Conservation (phyloP, 2,888 invertebrate species). For the Hyposoter dolosus region DNA sequence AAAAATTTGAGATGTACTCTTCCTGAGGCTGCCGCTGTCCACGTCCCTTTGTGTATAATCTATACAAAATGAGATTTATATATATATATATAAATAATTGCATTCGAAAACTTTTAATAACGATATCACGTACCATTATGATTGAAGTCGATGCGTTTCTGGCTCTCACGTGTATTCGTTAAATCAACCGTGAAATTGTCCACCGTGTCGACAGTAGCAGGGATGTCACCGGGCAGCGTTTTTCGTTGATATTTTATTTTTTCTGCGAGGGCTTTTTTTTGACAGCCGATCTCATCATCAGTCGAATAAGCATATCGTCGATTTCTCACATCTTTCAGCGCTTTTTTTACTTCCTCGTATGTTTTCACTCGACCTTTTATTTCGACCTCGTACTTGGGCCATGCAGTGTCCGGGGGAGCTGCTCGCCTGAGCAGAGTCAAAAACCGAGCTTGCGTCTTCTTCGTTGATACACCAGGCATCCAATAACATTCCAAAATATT, state of each 20-base stretch:
- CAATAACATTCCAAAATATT: conserved; percentile 20
- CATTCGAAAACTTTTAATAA: conserved; percentile 24
- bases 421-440: conserved; percentile 20
- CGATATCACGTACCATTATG: conserved; percentile 38
- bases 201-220: conserved; percentile 29
- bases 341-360: conserved; percentile 22
- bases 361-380: conserved; percentile 29
- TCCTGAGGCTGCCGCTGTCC: conserved; percentile 12
- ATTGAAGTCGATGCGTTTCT: conserved; percentile 27
- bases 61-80: conserved; percentile 11
- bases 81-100: conserved; percentile 28
- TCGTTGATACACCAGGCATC: conserved; percentile 23
- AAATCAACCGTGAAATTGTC: conserved; percentile 33
- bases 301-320: conserved; percentile 34
- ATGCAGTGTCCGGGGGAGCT: conserved; percentile 27
- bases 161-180: conserved; percentile 19
- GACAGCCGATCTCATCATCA: conserved; percentile 24
- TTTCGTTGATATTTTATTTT: conserved; percentile 27
- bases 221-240: background rate
- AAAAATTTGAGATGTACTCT: conserved; percentile 22
- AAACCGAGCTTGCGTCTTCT: conserved; percentile 19
- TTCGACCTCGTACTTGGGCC: conserved; percentile 17
- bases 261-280: conserved; percentile 35
- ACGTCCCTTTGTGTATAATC: conserved; percentile 30
- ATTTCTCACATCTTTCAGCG: conserved; percentile 26